These are phyloP conservation scores for Scelioninae gen. 2 DNA, from an alignment of 2,888 invertebrate species.

Conservation along the genomic window DNA sequence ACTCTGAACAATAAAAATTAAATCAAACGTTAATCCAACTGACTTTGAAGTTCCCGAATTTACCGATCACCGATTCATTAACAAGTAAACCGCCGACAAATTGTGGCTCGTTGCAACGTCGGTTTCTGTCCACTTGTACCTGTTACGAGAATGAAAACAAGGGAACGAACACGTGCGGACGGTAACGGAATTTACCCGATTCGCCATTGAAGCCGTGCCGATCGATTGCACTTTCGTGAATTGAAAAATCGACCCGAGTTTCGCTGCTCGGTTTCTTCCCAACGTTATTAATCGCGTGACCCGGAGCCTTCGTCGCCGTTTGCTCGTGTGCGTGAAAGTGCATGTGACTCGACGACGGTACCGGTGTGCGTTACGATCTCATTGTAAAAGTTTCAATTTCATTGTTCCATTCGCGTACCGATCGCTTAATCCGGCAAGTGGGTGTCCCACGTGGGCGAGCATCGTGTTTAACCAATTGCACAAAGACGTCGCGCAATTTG, in stretches of 20 bases:
- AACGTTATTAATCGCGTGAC: constrained; percentile 54
- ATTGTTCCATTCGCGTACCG: constrained; percentile 54
- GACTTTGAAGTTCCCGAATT: too few relatives aligned
- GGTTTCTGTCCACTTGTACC: too few relatives aligned
- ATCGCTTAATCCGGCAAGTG: constrained; percentile 58
- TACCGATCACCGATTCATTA: too few relatives aligned
- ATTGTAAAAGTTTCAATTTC: constrained; percentile 60
- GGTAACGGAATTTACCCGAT: background rate
- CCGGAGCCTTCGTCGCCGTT: constrained; percentile 3
- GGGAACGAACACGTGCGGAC: too few relatives aligned
- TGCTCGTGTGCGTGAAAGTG: constrained; percentile 5
- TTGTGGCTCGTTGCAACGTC: too few relatives aligned
- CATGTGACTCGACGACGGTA: constrained; percentile 40
- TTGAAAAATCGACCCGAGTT: constrained; percentile 16
- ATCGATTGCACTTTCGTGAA: constrained; percentile 1
- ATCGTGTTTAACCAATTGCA: constrained; percentile 54
- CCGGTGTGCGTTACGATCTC: constrained; percentile 52
- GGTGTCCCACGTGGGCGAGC: constrained; percentile 60
- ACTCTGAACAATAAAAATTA: too few relatives aligned
- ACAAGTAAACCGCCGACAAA: too few relatives aligned
- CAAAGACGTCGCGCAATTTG: constrained; percentile 48
- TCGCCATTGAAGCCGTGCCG: background rate
- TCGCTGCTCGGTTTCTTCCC: constrained; percentile 29
- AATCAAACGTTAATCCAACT: too few relatives aligned
- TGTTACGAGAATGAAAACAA: too few relatives aligned